Percentiles rank a stretch among this genome's conserved stretches.
Evolutionary conservation across 2,797 vertebrate genomes (phyloP).

Genomic region (Pipistrellus kuhlii): DNA sequence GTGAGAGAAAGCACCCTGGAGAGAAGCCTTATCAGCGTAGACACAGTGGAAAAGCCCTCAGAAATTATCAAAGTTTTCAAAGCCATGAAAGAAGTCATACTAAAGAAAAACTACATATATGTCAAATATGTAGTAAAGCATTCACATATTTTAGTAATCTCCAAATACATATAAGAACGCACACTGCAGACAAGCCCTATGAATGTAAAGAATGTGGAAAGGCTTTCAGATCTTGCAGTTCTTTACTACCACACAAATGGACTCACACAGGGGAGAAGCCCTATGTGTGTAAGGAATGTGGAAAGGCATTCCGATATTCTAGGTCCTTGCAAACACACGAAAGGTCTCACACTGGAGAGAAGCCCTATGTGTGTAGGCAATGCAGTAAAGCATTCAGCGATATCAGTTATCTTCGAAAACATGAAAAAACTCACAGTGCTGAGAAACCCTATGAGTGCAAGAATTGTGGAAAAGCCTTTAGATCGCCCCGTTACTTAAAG

Average conservation of each 20-base stretch:
- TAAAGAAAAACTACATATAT: neutral
- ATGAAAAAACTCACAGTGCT: neutral
- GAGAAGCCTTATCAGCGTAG: neutral
- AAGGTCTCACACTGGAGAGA: neutral
- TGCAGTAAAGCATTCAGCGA: neutral
- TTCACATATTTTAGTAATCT: neutral
- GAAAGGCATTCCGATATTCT: neutral
- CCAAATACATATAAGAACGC: neutral
- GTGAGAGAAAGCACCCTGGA: neutral
- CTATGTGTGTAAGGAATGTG: neutral
- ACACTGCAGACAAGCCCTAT: neutral
- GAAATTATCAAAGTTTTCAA: neutral
- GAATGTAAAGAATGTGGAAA: neutral
- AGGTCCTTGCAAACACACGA: neutral
- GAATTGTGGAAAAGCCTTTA: neutral
- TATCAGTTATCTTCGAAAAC: neutral
- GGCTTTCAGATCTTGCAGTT: neutral
- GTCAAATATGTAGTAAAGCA: neutral
- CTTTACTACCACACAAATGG: neutral
- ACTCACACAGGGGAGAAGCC: neutral
- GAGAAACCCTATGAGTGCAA: neutral
- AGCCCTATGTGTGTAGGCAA: neutral
- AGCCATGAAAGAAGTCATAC: neutral
- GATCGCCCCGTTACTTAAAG: neutral
- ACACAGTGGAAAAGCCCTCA: neutral